A percentile compares a stretch with the other conserved stretches of the same genome.
Conservation (phyloP, 2,888 invertebrate genomes). For the Petrolisthes cinctipes region DNA sequence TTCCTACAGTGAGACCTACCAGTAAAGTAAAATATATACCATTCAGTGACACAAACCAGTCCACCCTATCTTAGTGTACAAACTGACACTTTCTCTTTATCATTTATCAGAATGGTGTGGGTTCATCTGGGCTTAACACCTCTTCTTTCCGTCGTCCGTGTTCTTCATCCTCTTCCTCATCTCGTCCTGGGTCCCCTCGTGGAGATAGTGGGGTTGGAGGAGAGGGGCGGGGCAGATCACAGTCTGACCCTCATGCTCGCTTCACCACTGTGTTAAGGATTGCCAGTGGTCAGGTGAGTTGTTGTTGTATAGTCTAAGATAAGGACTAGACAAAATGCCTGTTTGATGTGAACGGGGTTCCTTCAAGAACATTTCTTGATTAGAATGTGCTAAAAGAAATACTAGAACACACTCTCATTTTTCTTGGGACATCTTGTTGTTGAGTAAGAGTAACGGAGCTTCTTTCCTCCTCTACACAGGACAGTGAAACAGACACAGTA, state of each 20-base stretch:
- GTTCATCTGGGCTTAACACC: constrained; percentile 3
- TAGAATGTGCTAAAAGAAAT: too few species aligned
- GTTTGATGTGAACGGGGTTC: too few species aligned
- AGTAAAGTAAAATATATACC: neutral
- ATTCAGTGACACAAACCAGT: neutral
- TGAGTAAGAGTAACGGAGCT: neutral
- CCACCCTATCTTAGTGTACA: too few species aligned
- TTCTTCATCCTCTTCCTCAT: constrained; percentile 26
- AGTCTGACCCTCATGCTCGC: constrained; percentile 42
- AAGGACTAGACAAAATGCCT: too few species aligned
- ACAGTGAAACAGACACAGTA: constrained; percentile 55
- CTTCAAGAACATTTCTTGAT: neutral
- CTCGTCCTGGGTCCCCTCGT: constrained; percentile 44
- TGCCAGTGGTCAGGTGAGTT: constrained; percentile 49
- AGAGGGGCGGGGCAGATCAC: neutral
- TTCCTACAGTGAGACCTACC: neutral
- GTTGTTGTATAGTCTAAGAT: neutral
- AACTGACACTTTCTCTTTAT: too few species aligned
- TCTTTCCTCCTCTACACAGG: constrained; percentile 26
- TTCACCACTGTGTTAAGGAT: constrained; percentile 46
- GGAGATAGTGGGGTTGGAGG: constrained; percentile 1
- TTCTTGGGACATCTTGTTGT: neutral
- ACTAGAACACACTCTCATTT: neutral
- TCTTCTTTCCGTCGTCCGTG: constrained; percentile 38
- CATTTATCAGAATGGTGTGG: neutral